Percentiles rank a stretch among this genome's conserved stretches.
Evolutionary conservation across 2,113 vertebrate genomes (phyloP).

Genomic region (Athene cunicularia): DNA sequence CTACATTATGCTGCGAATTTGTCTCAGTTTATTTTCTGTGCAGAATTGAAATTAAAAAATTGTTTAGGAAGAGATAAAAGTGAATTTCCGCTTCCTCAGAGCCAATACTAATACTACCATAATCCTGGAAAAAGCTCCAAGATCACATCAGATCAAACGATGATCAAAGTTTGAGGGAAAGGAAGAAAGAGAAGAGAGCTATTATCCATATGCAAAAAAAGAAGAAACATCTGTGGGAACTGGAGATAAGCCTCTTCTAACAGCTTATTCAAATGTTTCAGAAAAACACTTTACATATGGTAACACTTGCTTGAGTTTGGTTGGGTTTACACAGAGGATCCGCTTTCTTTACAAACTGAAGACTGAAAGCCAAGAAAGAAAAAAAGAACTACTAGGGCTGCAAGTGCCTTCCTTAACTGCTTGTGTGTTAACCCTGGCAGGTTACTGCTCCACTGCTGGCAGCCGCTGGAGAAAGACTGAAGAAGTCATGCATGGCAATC

Average conservation of each 20-base stretch:
- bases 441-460: background rate
- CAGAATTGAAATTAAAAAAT: background rate
- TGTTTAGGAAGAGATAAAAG: background rate
- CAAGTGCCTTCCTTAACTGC: background rate
- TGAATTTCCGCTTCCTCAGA: background rate
- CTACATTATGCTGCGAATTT: background rate
- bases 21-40: conserved; percentile 1
- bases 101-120: background rate
- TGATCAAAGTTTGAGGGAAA: background rate
- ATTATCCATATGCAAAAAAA: background rate
- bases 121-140: background rate
- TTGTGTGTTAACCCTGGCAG: background rate
- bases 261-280: conserved; percentile 11
- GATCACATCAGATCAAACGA: background rate
- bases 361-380: background rate
- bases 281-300: background rate
- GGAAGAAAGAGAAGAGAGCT: background rate
- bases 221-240: conserved; percentile 31
- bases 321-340: background rate
- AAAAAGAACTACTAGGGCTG: background rate
- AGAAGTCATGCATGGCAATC: background rate
- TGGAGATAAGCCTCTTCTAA: background rate
- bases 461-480: background rate
- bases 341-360: background rate
- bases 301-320: background rate